Evolutionary conservation across 1,140 invertebrate genomes (phyloP).

Genomic region (Tribolium madens): DNA sequence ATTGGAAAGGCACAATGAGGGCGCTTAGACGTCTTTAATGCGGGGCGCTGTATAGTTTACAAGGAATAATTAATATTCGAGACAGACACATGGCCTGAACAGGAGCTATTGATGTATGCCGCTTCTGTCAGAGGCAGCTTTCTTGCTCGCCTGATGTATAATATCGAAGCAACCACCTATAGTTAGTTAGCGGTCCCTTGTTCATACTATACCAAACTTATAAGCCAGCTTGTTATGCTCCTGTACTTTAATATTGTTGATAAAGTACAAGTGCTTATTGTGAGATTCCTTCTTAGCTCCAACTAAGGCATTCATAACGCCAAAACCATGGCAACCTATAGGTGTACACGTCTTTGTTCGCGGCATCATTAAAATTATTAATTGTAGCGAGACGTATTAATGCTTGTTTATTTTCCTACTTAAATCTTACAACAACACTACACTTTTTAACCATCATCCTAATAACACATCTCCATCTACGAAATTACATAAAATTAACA

Average conservation of each 20-base stretch:
- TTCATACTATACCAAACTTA: slow-evolving; percentile 43
- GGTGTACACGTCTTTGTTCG: slow-evolving; percentile 30
- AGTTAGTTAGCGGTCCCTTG: slow-evolving; percentile 41
- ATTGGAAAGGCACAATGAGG: neutral
- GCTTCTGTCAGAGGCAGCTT: slow-evolving; percentile 23
- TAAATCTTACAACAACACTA: neutral
- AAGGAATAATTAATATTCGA: slow-evolving; percentile 42
- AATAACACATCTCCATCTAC: neutral
- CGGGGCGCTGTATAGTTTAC: slow-evolving; percentile 18
- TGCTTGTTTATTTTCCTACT: slow-evolving; percentile 36
- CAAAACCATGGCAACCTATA: slow-evolving; percentile 42
- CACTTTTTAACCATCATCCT: neutral
- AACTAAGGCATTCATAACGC: slow-evolving; percentile 40
- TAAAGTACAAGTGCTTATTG: slow-evolving; percentile 46
- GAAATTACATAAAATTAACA: too few species aligned
- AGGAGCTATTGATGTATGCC: slow-evolving; percentile 44
- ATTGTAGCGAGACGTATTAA: slow-evolving; percentile 45
- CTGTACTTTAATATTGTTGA: slow-evolving; percentile 46
- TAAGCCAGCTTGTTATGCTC: slow-evolving; percentile 44
- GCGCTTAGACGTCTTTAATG: slow-evolving; percentile 23
- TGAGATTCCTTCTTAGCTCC: slow-evolving; percentile 42
- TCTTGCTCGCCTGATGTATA: slow-evolving; percentile 39
- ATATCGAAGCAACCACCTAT: slow-evolving; percentile 28
- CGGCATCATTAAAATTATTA: slow-evolving; percentile 45
- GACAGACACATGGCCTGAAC: slow-evolving; percentile 41